These are phyloP conservation scores for Vireo griseus DNA, from an alignment of 2,797 vertebrate species.

Conservation along the genomic window DNA sequence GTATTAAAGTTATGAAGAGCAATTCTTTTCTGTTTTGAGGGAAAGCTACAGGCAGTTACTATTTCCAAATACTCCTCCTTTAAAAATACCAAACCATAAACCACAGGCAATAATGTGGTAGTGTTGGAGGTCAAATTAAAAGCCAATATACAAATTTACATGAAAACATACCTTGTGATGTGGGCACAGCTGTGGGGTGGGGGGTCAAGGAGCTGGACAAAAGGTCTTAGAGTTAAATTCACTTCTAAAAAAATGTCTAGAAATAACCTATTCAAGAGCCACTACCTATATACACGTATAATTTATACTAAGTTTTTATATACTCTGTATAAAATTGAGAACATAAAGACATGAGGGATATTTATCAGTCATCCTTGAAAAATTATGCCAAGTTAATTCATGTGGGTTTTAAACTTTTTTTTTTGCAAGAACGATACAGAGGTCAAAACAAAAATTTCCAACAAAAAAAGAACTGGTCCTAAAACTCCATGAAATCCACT, in stretches of 20 bases:
- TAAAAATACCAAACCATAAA: constrained; percentile 50
- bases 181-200: background rate
- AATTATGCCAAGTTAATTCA: background rate
- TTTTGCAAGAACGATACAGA: background rate
- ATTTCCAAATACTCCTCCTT: constrained; percentile 62
- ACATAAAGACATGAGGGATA: background rate
- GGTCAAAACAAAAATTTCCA: background rate
- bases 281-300: fast-evolving
- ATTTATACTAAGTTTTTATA: background rate
- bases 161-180: background rate
- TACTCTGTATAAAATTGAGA: background rate
- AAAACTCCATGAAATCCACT: background rate
- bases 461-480: background rate
- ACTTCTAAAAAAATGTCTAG: background rate
- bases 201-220: background rate
- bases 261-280: background rate
- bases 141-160: background rate
- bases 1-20: background rate
- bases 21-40: constrained; percentile 6
- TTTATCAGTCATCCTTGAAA: background rate
- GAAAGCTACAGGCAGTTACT: constrained; percentile 20
- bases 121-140: constrained; percentile 40
- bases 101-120: constrained; percentile 65
- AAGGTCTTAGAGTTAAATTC: background rate
- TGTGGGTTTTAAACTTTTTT: background rate